Conservation (phyloP, 2,113 vertebrate genomes). For the Chamaea fasciata region DNA sequence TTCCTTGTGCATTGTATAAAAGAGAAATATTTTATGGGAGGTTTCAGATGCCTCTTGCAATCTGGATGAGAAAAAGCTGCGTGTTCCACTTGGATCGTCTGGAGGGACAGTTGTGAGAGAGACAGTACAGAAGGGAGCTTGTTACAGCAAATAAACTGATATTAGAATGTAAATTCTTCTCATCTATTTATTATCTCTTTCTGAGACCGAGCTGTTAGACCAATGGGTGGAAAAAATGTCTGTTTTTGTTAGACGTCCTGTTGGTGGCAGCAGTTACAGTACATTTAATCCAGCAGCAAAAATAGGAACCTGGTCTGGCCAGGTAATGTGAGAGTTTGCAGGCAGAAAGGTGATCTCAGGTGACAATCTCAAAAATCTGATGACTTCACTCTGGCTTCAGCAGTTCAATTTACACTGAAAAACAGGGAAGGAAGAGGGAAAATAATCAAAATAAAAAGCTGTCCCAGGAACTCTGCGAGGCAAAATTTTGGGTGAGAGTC, state of each 20-base stretch:
- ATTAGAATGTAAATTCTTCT: background rate
- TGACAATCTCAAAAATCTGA: background rate
- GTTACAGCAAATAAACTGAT: background rate
- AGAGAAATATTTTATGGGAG: background rate
- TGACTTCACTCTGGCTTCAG: background rate
- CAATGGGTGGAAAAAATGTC: background rate
- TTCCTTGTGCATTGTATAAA: background rate
- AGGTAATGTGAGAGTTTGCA: background rate
- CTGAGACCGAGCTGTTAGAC: background rate
- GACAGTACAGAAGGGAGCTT: background rate
- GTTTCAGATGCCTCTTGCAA: background rate
- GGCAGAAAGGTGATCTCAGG: background rate
- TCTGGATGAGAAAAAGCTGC: background rate
- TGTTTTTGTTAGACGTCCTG: constrained; percentile 25
- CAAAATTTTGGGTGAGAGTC: background rate
- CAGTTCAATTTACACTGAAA: background rate
- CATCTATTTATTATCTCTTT: background rate
- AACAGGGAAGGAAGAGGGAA: fast-evolving
- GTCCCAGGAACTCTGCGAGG: background rate
- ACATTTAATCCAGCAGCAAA: background rate
- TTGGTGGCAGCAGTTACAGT: constrained; percentile 52
- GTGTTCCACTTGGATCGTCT: fast-evolving
- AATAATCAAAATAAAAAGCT: background rate
- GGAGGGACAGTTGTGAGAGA: background rate
- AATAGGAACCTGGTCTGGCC: background rate